These are phyloP conservation scores for Malurus splendens DNA, from an alignment of 2,797 vertebrate species.

Conservation along the genomic window DNA sequence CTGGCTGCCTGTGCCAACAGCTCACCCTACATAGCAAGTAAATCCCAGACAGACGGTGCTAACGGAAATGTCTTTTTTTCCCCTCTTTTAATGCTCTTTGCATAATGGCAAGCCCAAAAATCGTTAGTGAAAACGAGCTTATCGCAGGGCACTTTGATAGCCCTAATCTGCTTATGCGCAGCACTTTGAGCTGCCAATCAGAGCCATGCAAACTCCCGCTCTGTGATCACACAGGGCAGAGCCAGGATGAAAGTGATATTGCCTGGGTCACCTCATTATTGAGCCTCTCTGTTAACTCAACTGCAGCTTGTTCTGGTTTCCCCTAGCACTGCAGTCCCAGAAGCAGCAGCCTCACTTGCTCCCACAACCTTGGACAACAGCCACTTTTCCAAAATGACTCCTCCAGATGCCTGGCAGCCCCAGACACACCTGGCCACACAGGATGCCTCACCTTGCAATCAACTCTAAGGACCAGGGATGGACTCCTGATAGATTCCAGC, in stretches of 20 bases:
- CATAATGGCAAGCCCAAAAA: constrained; percentile 60
- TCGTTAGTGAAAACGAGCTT: constrained; percentile 65
- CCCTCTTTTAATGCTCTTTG: constrained; percentile 58
- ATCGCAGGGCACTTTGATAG: constrained; percentile 61
- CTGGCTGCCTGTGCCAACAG: constrained; percentile 38
- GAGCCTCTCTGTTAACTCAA: constrained; percentile 22
- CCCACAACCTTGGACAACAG: not conserved
- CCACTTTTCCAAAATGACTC: not conserved
- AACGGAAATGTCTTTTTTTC: constrained; percentile 42
- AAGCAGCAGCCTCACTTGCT: not conserved
- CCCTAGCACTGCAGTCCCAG: not conserved
- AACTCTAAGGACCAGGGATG: not conserved
- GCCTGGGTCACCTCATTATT: constrained; percentile 59
- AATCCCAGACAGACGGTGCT: constrained; percentile 58
- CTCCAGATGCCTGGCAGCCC: not conserved
- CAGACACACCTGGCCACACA: not conserved
- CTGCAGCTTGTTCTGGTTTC: not conserved
- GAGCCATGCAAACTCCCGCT: constrained; percentile 34
- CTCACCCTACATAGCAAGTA: constrained; percentile 24
- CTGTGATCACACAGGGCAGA: constrained; percentile 41
- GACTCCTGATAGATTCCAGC: not conserved
- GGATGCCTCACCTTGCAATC: not conserved
- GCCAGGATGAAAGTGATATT: constrained; percentile 51
- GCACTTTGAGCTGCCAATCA: constrained; percentile 63
- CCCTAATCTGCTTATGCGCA: constrained; percentile 64